Evolutionary conservation across 1,140 invertebrate genomes (phyloP).

Genomic region (Scaptomyza pallida): DNA sequence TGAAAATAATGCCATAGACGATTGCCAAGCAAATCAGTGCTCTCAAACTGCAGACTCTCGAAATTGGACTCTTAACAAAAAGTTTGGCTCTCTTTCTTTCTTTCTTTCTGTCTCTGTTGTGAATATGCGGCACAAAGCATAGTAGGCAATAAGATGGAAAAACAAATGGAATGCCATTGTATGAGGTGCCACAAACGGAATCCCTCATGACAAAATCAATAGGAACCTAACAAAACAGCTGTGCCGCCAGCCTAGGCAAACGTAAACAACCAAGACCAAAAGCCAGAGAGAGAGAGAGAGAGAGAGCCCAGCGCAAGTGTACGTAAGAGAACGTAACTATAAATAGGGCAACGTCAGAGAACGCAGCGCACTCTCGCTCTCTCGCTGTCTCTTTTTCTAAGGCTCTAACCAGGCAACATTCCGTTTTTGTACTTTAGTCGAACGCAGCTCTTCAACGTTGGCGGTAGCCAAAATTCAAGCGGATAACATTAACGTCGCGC

Average conservation of each 20-base stretch:
- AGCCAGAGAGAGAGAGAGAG: constrained; percentile 7
- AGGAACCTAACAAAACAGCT: constrained; percentile 67
- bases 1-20: constrained; percentile 7
- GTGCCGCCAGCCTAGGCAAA: constrained; percentile 46
- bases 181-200: constrained; percentile 12
- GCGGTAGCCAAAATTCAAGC: constrained; percentile 57
- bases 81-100: constrained; percentile 2
- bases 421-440: constrained; percentile 64
- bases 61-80: constrained; percentile 4
- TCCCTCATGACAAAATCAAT: constrained; percentile 73
- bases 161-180: constrained; percentile 16
- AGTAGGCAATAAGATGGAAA: constrained; percentile 33
- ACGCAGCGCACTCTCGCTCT: neutral
- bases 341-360: constrained; percentile 37
- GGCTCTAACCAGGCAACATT: constrained; percentile 8
- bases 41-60: neutral
- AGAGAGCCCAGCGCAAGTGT: neutral
- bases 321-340: constrained; percentile 8
- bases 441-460: constrained; percentile 76
- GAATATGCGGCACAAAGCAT: constrained; percentile 64
- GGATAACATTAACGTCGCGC: constrained; percentile 34
- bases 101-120: constrained; percentile 62
- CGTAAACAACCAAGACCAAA: constrained; percentile 42
- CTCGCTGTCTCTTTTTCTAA: neutral
- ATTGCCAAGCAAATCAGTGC: neutral